These are phyloP conservation scores for Melinopterus prodromus DNA, from an alignment of 2,888 invertebrate species.

Conservation along the genomic window DNA sequence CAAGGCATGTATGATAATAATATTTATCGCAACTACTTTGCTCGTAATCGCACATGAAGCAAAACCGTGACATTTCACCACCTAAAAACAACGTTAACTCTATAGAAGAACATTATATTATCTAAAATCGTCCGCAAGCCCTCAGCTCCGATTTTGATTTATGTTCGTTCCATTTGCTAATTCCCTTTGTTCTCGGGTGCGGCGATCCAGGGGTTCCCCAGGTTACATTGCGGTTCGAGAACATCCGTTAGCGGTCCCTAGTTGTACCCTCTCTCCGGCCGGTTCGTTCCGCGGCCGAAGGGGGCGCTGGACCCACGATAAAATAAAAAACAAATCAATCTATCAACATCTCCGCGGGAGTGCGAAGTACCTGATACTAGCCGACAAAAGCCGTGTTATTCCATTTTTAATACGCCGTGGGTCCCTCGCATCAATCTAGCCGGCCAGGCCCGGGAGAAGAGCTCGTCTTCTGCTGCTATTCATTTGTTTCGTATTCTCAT, in stretches of 20 bases:
- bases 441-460: slow-evolving; percentile 7
- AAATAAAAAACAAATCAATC: slow-evolving; percentile 60
- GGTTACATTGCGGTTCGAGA: background rate
- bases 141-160: slow-evolving; percentile 10
- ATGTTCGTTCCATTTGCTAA: slow-evolving; percentile 21
- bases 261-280: background rate
- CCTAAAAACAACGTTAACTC: too few relatives aligned
- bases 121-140: background rate
- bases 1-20: too few relatives aligned
- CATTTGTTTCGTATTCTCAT: slow-evolving; percentile 28
- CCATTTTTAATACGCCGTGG: slow-evolving; percentile 50
- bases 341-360: slow-evolving; percentile 58
- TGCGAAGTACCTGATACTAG: slow-evolving; percentile 52
- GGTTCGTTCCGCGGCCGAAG: background rate
- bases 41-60: too few relatives aligned
- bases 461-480: slow-evolving; percentile 10
- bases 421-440: slow-evolving; percentile 38
- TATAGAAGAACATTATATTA: background rate
- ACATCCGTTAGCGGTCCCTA: background rate
- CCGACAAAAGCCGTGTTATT: slow-evolving; percentile 60
- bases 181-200: slow-evolving; percentile 19
- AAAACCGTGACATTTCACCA: too few relatives aligned
- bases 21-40: too few relatives aligned
- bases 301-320: slow-evolving; percentile 39
- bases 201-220: slow-evolving; percentile 6